Evolutionary conservation across 2,888 invertebrate species (phyloP).

Genomic region (Prostheceraeus crozeri): DNA sequence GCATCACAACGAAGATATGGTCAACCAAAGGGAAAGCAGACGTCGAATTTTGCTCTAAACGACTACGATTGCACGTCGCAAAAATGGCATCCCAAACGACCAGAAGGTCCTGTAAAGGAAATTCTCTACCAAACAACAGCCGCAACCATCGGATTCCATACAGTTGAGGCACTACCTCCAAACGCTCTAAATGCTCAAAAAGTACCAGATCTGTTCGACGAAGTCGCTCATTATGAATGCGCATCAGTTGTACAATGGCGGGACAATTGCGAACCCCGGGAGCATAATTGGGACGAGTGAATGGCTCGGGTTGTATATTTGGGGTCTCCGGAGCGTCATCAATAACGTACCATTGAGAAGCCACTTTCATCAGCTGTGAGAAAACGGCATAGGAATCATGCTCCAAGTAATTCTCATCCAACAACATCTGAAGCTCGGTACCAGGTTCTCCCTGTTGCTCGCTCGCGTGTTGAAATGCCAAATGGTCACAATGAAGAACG

Average conservation of each 20-base stretch:
- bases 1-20: constrained; percentile 70
- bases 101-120: constrained; percentile 69
- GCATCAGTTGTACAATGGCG: constrained; percentile 51
- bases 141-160: constrained; percentile 80
- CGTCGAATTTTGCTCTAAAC: constrained; percentile 44
- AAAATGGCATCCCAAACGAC: constrained; percentile 76
- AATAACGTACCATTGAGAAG: constrained; percentile 59
- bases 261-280: constrained; percentile 17
- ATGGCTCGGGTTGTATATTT: neutral
- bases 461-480: constrained; percentile 62
- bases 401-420: constrained; percentile 67
- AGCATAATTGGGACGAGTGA: neutral
- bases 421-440: constrained; percentile 64
- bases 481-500: constrained; percentile 69
- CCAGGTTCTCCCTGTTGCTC: constrained; percentile 50
- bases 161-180: constrained; percentile 73
- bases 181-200: constrained; percentile 64
- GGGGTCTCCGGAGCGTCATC: constrained; percentile 42
- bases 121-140: constrained; percentile 74
- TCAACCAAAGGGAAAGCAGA: constrained; percentile 62
- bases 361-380: constrained; percentile 57
- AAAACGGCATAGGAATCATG: constrained; percentile 66
- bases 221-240: constrained; percentile 63
- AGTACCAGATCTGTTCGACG: constrained; percentile 64
- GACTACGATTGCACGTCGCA: constrained; percentile 58